Conservation (phyloP, 2,113 vertebrate genomes). For the Lichenostomus cassidix region DNA sequence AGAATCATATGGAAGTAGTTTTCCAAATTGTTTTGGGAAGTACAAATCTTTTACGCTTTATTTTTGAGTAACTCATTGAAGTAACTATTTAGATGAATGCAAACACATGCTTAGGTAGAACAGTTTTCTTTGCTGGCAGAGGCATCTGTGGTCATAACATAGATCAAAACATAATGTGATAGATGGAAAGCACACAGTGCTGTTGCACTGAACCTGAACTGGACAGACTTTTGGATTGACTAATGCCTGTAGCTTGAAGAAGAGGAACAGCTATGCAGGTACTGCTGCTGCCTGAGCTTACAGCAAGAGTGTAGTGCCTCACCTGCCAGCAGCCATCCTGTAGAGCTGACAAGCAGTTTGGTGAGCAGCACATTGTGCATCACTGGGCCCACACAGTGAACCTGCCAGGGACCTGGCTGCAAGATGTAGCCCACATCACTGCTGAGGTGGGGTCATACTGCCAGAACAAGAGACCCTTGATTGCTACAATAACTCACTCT, state of each 20-base stretch:
- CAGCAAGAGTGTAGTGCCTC: not conserved
- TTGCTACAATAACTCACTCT: not conserved
- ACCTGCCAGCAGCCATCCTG: not conserved
- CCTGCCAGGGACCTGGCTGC: not conserved
- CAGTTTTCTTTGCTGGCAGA: not conserved
- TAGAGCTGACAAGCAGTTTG: not conserved
- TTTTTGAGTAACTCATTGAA: not conserved
- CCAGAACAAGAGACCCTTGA: not conserved
- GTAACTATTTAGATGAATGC: not conserved
- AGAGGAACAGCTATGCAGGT: not conserved
- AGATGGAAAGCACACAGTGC: rapidly evolving
- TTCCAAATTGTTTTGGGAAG: not conserved
- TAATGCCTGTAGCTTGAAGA: not conserved
- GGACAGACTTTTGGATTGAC: not conserved
- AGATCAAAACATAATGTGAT: not conserved
- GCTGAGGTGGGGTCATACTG: not conserved
- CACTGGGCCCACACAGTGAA: not conserved
- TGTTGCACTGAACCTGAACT: not conserved
- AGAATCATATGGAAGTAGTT: not conserved
- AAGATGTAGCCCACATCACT: not conserved
- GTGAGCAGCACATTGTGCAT: rapidly evolving
- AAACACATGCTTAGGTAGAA: not conserved
- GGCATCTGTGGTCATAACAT: not conserved
- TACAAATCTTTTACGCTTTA: not conserved
- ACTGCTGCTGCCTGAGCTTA: not conserved